A percentile compares a stretch with the other conserved stretches of the same genome.
Conservation (phyloP, 2,797 vertebrate genomes). For the Myotis myotis region DNA sequence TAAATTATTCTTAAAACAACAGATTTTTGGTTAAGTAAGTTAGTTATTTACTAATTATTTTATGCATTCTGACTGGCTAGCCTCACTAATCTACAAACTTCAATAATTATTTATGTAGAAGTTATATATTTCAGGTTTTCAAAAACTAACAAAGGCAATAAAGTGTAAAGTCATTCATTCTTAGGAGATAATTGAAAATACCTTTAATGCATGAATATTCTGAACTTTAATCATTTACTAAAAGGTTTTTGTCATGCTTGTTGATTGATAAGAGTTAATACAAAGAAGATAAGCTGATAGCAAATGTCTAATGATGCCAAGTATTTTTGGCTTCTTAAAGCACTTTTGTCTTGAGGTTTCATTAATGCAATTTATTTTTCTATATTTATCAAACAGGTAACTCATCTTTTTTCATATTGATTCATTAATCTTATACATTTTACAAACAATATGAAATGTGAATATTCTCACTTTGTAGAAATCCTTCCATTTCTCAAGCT, state of each 20-base stretch:
- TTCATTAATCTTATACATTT: background rate
- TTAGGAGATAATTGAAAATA: slow-evolving; percentile 32
- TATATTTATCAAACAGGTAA: slow-evolving; percentile 2
- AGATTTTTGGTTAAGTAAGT: background rate
- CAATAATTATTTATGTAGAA: background rate
- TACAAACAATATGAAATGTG: slow-evolving; percentile 20
- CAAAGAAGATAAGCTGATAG: slow-evolving; percentile 5
- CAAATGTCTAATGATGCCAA: background rate
- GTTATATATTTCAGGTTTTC: background rate
- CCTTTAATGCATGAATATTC: slow-evolving; percentile 20
- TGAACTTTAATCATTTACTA: slow-evolving; percentile 50
- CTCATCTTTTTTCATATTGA: background rate
- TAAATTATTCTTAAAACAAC: background rate
- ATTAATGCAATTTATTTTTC: slow-evolving; percentile 13
- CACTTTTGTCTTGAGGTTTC: background rate
- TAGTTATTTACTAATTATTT: slow-evolving; percentile 21
- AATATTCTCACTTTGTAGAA: slow-evolving; percentile 54
- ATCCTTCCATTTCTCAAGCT: slow-evolving; percentile 13
- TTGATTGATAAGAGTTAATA: slow-evolving; percentile 50
- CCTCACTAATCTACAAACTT: background rate
- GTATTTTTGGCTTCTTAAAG: background rate
- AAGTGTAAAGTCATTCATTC: slow-evolving; percentile 8
- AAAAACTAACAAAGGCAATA: slow-evolving; percentile 44
- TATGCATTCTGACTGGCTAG: background rate
- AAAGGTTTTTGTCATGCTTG: slow-evolving; percentile 54